phyloP scores from a whole-genome alignment of 2,888 invertebrate genomes.

The Brachycybe producta region DNA sequence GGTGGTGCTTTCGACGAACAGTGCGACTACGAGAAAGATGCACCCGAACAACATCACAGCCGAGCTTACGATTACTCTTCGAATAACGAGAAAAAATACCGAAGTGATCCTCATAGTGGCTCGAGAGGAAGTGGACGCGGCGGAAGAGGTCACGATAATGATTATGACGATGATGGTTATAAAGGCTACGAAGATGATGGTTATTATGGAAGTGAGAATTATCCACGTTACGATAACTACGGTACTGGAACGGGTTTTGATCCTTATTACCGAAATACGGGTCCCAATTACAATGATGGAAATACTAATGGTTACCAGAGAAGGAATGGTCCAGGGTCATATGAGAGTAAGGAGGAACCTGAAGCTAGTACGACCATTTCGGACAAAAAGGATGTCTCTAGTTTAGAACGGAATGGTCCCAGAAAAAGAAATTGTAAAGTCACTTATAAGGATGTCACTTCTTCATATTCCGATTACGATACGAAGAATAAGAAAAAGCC shows the following conservation, averaged over 20 bases:
- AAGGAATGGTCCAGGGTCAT: neutral
- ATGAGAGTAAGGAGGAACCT: neutral
- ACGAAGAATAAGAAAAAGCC: slow-evolving; percentile 13
- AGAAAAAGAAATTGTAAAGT: slow-evolving; percentile 12
- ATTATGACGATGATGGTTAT: neutral
- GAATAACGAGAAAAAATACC: slow-evolving; percentile 5
- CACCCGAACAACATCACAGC: slow-evolving; percentile 8
- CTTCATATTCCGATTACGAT: slow-evolving; percentile 4
- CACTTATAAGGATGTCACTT: slow-evolving; percentile 12
- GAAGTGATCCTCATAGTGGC: neutral
- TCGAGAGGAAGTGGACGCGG: neutral
- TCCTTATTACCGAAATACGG: neutral
- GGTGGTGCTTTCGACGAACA: slow-evolving; percentile 12
- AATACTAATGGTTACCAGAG: neutral
- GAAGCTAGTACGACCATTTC: neutral
- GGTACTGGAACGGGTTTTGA: neutral
- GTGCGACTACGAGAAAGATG: slow-evolving; percentile 15
- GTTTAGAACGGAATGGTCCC: no score
- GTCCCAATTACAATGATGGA: neutral
- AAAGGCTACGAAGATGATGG: neutral
- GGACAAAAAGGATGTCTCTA: neutral
- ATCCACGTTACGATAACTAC: neutral
- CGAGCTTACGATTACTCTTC: slow-evolving; percentile 10
- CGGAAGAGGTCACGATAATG: slow-evolving; percentile 1
- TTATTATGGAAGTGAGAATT: neutral